Percentiles rank a stretch among this genome's conserved stretches.
These are phyloP conservation scores for Mamestra brassicae DNA, from an alignment of 2,888 invertebrate species.

Conservation along the genomic window DNA sequence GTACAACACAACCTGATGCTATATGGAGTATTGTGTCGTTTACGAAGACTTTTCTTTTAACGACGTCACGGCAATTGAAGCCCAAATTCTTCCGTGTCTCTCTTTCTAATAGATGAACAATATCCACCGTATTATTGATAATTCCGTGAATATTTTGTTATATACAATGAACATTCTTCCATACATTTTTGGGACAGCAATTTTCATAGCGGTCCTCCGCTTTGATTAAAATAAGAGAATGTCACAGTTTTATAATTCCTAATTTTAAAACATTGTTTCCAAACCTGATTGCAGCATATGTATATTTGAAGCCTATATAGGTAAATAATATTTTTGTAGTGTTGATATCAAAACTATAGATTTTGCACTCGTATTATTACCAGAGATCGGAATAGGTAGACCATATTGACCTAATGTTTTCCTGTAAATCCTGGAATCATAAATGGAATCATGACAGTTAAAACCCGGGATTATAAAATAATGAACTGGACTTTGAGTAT, in stretches of 20 bases:
- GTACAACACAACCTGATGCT: background rate
- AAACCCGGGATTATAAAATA: too few relatives aligned
- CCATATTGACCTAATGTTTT: too few relatives aligned
- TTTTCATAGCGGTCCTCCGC: slow-evolving; percentile 24
- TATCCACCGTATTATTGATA: slow-evolving; percentile 49
- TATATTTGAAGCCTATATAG: background rate
- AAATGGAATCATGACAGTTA: too few relatives aligned
- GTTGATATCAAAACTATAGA: background rate
- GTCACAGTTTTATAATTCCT: slow-evolving; percentile 20
- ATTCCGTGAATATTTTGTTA: slow-evolving; percentile 56
- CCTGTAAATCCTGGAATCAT: too few relatives aligned
- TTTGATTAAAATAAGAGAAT: slow-evolving; percentile 44
- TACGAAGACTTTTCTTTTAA: slow-evolving; percentile 8
- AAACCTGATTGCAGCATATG: background rate
- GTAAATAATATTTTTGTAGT: too few relatives aligned
- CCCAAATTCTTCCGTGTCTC: slow-evolving; percentile 47
- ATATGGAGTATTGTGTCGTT: background rate
- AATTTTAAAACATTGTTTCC: slow-evolving; percentile 15
- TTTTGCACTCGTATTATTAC: background rate
- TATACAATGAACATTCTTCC: slow-evolving; percentile 51
- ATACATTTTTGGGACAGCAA: slow-evolving; percentile 52
- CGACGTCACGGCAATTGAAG: slow-evolving; percentile 32
- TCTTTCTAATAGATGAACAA: slow-evolving; percentile 53
- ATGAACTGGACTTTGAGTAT: too few relatives aligned
- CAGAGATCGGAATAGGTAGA: too few relatives aligned